Conservation (phyloP, 2,113 vertebrate species). For the Thamnaconus septentrionalis region DNA sequence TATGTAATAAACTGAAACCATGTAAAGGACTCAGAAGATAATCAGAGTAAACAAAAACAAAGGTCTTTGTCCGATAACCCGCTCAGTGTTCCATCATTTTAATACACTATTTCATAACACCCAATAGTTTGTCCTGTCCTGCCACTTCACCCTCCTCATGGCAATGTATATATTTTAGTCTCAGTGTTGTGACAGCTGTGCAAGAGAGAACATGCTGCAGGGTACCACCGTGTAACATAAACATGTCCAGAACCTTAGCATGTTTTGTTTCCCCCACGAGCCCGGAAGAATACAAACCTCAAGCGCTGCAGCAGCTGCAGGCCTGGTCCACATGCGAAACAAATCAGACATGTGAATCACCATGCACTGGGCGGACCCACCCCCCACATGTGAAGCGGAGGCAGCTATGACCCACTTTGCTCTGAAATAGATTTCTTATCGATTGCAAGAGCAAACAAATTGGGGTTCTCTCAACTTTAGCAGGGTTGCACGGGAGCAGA, state of each 20-base stretch:
- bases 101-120: neutral
- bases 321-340: too few species aligned
- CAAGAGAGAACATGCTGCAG: conserved; percentile 35
- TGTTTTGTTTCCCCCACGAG: conserved; percentile 12
- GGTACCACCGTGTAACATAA: conserved; percentile 33
- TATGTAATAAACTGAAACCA: neutral
- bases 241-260: conserved; percentile 20
- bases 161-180: too few species aligned
- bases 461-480: neutral
- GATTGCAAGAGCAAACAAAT: neutral
- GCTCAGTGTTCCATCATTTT: conserved; percentile 31
- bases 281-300: neutral
- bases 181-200: conserved; percentile 62
- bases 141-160: too few species aligned
- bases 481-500: conserved; percentile 7
- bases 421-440: conserved; percentile 20
- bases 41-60: neutral
- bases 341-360: neutral
- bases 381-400: too few species aligned
- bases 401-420: neutral
- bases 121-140: too few species aligned
- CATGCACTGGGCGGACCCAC: neutral
- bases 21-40: too few species aligned
- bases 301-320: too few species aligned
- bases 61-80: neutral